Base-by-base conservation (phyloP, 2,113 vertebrate species). In the Esox niger region DNA sequence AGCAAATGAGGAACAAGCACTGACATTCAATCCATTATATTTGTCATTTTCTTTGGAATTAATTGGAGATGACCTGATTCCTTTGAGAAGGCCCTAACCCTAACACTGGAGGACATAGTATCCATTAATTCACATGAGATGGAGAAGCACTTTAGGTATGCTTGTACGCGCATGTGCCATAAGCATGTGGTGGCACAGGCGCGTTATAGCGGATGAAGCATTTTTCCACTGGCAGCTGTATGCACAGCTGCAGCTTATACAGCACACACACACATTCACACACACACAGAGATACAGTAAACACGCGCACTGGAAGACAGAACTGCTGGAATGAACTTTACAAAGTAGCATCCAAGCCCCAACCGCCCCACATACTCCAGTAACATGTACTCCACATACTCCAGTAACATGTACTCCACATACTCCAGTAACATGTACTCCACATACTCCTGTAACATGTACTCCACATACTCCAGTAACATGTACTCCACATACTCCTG, bases 161-260 rank as follows among this genome's bases (percentile, higher is more conserved):
- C 69, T 71, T 76, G 66, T 66, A 78, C 68, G 74, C 71, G 64
- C 69, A 64, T 11, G 63, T 66, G 62, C 66, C 33, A 17, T 33
- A 6, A 32, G 58, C 21, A 10, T 33, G 59, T 30, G 59, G 27
- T 61, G 5, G 32, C 47, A 75, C 64, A 60, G 21, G 25, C 23
- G 21, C 43, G 60, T 62, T 33, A 43, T 3, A 62, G 32, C 60
- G 71, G 56, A 79, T 60, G 67, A 70, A 66, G 55, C 69, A 49
- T 66, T 74, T 78, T 82, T 79, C 78, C 72, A 54, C 57, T 61
- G 75, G 75, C 85, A 86, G 81, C 79, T 86, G 82, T 83, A 79
- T 56, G 13, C 79, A 75, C 86, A 87, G 84, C 82, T 87, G 81
- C 61, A 11, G 32, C 58, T 13, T 58, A 29, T 25, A 15, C 66